phyloP scores from a whole-genome alignment of 2,888 invertebrate genomes.

The Myopa tessellatipennis region DNA sequence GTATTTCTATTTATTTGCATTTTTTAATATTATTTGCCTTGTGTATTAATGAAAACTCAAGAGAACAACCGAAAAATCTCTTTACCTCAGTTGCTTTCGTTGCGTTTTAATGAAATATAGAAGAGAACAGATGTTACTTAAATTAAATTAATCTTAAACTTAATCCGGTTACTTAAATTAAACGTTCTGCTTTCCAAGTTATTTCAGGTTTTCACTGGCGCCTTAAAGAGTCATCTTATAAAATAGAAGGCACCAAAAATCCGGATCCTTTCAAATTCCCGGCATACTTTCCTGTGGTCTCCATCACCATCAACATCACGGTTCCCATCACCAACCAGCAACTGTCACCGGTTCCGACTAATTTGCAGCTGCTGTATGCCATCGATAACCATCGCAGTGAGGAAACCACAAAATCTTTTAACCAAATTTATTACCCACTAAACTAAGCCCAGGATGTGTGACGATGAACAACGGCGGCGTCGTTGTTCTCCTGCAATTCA shows the following conservation, averaged over 20 bases:
- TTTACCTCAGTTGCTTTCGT: neutral
- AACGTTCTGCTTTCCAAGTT: neutral
- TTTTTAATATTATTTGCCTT: no score
- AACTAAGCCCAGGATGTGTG: slow-evolving; percentile 13
- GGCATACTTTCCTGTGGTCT: neutral
- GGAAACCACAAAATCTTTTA: slow-evolving; percentile 37
- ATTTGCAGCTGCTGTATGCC: slow-evolving; percentile 26
- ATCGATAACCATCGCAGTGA: slow-evolving; percentile 32
- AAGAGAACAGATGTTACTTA: no score
- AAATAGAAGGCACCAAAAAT: neutral
- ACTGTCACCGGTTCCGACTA: slow-evolving; percentile 19
- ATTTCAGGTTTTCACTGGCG: neutral
- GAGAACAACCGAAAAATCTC: no score
- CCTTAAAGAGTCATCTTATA: neutral
- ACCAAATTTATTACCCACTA: slow-evolving; percentile 29
- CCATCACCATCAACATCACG: neutral
- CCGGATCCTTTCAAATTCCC: neutral
- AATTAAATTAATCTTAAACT: no score
- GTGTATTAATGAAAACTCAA: no score
- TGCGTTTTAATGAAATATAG: neutral
- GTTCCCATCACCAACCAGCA: neutral
- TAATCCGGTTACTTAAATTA: no score
- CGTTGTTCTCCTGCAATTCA: neutral
- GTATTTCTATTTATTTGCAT: no score
- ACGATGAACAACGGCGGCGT: neutral